Evolutionary conservation across 92 coral and sea anemone genomes (phyloP), one percentile per base, ranked within the genome.

Genomic region (Heliopora coerulea): DNA sequence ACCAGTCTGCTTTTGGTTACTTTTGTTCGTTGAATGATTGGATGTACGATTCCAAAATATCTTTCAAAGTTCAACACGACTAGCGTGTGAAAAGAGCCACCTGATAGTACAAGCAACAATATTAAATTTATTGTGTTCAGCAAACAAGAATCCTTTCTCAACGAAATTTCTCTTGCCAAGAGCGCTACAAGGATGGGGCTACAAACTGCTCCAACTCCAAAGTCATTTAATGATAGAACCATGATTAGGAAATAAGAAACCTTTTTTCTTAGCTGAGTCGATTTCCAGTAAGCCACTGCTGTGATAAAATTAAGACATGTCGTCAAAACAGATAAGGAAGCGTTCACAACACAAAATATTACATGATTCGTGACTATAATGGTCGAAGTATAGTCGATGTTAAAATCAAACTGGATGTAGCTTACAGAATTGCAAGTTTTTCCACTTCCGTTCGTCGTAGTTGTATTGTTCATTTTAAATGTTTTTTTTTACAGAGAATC

Each of bases 11-110:
- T 28, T 32, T 41, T 65, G 19, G 72, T 65, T n/a, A 65, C 54
- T 52, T 29, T 25, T 3, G 52, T 40, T 65, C 72, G 54, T 35
- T 65, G 72, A 35, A 65, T 35, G 12, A 65, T 30, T 0, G 72
- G 72, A 25, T 65, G 48, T 2, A 27, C n/a, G 9, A 39, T 65
- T 18, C 54, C 52, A 23, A 65, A 31, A 26, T 65, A 65, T 40
- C 72, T 49, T 25, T 65, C 72, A 24, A 35, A 37, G 72, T 65
- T 65, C 72, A 65, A 26, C 19, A 65, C 72, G 8, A 65, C 35
- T 39, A 65, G 54, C 7, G 72, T 19, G 18, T 39, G 50, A 34
- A 65, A 65, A 9, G 72, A 65, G 48, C 41, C 35, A 10, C 72
- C 72, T 65, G 27, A 35, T 54, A 15, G 72, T 65, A 24, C 14